Conservation (phyloP, 2,888 invertebrate species). For the Ophion obscuratus region DNA sequence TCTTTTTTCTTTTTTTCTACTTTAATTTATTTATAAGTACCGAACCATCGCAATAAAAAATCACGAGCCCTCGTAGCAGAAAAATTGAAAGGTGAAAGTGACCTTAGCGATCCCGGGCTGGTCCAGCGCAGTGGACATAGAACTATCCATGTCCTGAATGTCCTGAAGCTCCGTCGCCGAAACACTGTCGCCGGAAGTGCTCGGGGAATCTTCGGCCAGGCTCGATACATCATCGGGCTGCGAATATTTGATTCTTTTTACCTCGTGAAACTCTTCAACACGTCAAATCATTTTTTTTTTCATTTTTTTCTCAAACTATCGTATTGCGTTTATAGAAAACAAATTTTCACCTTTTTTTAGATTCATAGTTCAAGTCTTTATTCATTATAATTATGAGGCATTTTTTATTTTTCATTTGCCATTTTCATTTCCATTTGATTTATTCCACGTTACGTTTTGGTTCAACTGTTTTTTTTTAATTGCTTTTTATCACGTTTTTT, state of each 20-base stretch:
- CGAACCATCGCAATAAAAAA: no score
- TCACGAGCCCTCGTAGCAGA: no score
- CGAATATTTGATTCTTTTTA: background rate
- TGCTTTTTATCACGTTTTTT: no score
- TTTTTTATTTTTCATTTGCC: background rate
- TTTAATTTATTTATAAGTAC: no score
- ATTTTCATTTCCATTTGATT: background rate
- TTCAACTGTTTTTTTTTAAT: background rate
- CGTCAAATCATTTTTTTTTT: no score
- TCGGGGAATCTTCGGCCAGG: slow-evolving; percentile 55
- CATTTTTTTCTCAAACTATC: no score
- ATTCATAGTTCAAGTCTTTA: no score
- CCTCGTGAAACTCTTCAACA: no score
- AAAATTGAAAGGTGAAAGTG: background rate
- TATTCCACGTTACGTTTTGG: background rate
- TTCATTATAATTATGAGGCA: no score
- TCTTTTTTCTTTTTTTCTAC: no score
- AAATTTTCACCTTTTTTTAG: no score
- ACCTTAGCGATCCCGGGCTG: background rate
- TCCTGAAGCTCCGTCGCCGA: slow-evolving; percentile 67
- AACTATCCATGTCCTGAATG: slow-evolving; percentile 40
- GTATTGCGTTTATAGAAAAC: no score
- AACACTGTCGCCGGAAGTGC: slow-evolving; percentile 54
- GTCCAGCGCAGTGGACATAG: background rate
- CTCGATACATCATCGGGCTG: slow-evolving; percentile 62